Evolutionary conservation across 2,797 vertebrate species (phyloP).

Genomic region (Silurus lanzhouensis): DNA sequence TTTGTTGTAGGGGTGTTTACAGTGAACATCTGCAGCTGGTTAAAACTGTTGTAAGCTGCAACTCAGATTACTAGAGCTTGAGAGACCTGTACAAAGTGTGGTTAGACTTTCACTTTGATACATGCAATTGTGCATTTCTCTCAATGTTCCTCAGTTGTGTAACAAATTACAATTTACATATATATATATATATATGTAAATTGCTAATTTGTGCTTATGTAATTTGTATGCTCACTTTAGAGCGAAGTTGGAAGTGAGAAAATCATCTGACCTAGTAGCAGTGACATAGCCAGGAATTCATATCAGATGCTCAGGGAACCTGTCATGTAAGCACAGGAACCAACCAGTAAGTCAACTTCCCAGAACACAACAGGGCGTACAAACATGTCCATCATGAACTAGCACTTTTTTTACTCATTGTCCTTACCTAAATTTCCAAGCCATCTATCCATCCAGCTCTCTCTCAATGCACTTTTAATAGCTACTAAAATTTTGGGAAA

Average conservation of each 20-base stretch:
- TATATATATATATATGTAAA: neutral
- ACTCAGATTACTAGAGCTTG: neutral
- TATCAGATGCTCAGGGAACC: neutral
- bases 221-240: neutral
- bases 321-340: too few relatives aligned
- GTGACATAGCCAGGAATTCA: neutral
- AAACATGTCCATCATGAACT: too few relatives aligned
- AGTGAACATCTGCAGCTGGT: slow-evolving; percentile 77
- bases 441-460: neutral
- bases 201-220: neutral
- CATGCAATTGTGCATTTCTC: neutral
- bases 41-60: slow-evolving; percentile 49
- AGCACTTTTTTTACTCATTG: too few relatives aligned
- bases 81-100: neutral
- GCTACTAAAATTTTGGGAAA: too few relatives aligned
- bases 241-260: neutral
- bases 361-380: too few relatives aligned
- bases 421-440: too few relatives aligned
- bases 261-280: neutral
- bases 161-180: too few relatives aligned
- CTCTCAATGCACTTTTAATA: neutral
- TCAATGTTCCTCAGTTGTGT: too few relatives aligned
- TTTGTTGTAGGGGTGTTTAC: slow-evolving; percentile 63
- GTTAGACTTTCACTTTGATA: neutral
- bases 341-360: too few relatives aligned